Base-by-base conservation (phyloP, 2,113 vertebrate genomes). In the Porphyrio hochstetteri region DNA sequence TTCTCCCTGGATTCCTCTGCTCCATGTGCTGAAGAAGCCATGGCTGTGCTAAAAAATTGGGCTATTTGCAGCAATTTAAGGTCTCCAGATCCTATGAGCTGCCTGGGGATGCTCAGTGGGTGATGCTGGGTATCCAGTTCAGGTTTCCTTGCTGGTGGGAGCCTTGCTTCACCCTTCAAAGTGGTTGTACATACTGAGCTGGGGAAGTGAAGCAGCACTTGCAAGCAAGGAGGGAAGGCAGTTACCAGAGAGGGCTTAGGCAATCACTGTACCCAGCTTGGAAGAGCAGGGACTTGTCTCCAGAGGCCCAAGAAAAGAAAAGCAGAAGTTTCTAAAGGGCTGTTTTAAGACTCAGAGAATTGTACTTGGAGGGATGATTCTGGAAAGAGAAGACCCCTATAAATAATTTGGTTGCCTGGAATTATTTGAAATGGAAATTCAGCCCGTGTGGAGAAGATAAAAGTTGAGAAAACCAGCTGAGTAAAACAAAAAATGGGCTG, bases 361-460 rank as follows among this genome's bases (percentile, higher is more conserved):
- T 8, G 5, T 13, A 53, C 52, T 72, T 17, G 9, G 25, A 88
- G 50, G 61, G 55, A 29, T 72, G 28, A 63, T 16, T 52, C 53
- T 68, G 61, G 16, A 76, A 90, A 82, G n/a, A 72, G 20, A 92
- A 44, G 61, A 76, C 44, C 42, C 57, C 42, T 74, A 57, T 68
- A 87, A 95, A 91, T 86, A 92, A 89, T 89, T 79, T 14, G 10
- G 16, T 76, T 71, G 76, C 68, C 61, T 72, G 65, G 57, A 79
- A 89, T 79, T 75, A 65, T 82, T 94, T 92, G 91, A 92, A 91
- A 82, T 87, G 84, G 87, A 92, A 96, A 92, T 94, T 85, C 65
- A 82, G 72, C 24, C 44, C 38, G 10, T 60, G 70, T 68, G 61
- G 82, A 48, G 38, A 72, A n/a, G 57, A 72, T 18, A 82, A 53